Conservation (phyloP, 2,888 invertebrate genomes). For the Scaptomyza parva region DNA sequence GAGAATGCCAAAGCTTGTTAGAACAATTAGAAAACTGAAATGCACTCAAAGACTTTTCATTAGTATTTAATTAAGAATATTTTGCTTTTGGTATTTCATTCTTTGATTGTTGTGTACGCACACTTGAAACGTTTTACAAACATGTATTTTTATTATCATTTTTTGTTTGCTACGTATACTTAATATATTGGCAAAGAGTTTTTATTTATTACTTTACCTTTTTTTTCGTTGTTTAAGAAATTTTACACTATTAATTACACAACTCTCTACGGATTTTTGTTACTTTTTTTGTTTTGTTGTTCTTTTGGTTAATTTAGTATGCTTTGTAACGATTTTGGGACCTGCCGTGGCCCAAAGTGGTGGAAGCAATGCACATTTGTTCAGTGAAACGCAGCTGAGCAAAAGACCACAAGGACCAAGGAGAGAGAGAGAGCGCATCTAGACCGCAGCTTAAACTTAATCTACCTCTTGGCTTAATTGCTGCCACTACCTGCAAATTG, state of each 20-base stretch:
- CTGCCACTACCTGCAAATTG: constrained; percentile 81
- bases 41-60: constrained; percentile 4
- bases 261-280: not conserved
- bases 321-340: constrained; percentile 12
- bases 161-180: not conserved
- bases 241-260: constrained; percentile 7
- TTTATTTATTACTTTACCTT: not conserved
- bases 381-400: constrained; percentile 11
- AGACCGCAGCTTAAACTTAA: constrained; percentile 70
- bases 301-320: constrained; percentile 24
- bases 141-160: not conserved
- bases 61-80: not conserved
- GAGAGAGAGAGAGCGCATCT: too few relatives aligned
- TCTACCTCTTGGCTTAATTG: constrained; percentile 81
- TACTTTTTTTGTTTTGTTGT: constrained; percentile 2
- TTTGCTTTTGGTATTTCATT: not conserved
- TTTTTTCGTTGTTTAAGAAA: not conserved
- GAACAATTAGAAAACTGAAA: not conserved
- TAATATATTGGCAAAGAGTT: not conserved
- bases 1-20: not conserved
- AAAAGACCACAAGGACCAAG: constrained; percentile 27
- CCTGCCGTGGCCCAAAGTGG: constrained; percentile 33
- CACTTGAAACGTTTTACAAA: not conserved
- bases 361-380: constrained; percentile 51
- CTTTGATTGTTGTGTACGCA: too few relatives aligned